phyloP scores from a whole-genome alignment of 2,888 invertebrate genomes.

The Orchesella flavescens region DNA sequence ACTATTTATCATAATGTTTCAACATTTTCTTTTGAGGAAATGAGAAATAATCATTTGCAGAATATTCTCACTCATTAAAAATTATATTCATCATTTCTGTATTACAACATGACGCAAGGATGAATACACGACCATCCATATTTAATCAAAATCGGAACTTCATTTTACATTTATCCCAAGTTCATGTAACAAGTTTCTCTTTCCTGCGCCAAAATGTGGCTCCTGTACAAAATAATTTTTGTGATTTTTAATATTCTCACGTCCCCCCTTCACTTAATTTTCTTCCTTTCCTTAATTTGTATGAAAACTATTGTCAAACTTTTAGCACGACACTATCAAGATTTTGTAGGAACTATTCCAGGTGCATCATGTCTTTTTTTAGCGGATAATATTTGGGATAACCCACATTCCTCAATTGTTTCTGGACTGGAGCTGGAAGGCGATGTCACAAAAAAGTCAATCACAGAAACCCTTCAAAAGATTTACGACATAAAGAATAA shows the following conservation, averaged over 20 bases:
- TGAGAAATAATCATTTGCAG: too few species aligned
- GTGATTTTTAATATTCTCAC: background rate
- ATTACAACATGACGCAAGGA: too few species aligned
- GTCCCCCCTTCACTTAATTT: constrained; percentile 3
- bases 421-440: constrained; percentile 3
- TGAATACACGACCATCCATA: too few species aligned
- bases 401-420: constrained; percentile 23
- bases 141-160: too few species aligned
- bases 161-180: too few species aligned
- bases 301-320: constrained; percentile 6
- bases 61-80: too few species aligned
- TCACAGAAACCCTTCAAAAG: background rate
- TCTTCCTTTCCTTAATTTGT: background rate
- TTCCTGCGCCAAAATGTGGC: constrained; percentile 28
- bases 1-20: too few species aligned
- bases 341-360: constrained; percentile 28
- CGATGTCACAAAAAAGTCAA: background rate
- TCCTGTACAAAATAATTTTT: constrained; percentile 15
- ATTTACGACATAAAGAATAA: constrained; percentile 22
- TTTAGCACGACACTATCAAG: constrained; percentile 6
- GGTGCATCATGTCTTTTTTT: constrained; percentile 6
- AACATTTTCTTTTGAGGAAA: too few species aligned
- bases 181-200: too few species aligned
- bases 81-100: too few species aligned
- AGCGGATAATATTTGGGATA: constrained; percentile 12